phyloP scores from a whole-genome alignment of 1,140 invertebrate genomes.

The Apis florea region DNA sequence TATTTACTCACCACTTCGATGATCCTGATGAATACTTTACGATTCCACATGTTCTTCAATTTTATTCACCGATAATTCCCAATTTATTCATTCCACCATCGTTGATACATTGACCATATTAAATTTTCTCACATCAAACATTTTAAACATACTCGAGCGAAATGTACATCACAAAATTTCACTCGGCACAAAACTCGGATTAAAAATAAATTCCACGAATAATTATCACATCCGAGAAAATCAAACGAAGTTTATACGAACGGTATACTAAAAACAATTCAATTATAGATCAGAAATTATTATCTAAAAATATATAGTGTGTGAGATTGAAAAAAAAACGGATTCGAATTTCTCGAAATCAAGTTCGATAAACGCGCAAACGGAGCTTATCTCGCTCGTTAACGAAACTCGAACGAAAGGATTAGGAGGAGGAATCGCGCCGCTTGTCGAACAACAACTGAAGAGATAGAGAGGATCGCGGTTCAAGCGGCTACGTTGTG shows the following conservation, averaged over 20 bases:
- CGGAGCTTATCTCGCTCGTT: not conserved
- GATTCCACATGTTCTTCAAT: constrained; percentile 76
- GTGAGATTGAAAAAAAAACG: not conserved
- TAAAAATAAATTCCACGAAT: too few species aligned
- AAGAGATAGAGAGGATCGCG: constrained; percentile 68
- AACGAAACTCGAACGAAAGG: not conserved
- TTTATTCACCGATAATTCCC: not conserved
- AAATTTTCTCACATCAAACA: not conserved
- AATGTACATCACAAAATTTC: not conserved
- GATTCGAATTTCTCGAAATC: too few species aligned
- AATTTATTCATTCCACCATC: not conserved
- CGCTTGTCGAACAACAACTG: constrained; percentile 73
- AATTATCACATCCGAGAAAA: not conserved
- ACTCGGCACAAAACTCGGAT: not conserved
- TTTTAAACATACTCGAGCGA: not conserved
- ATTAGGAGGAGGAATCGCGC: constrained; percentile 56
- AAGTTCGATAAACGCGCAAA: not conserved
- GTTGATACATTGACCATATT: too few species aligned
- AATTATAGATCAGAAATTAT: not conserved
- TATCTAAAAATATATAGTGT: not conserved
- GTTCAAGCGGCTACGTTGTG: constrained; percentile 64
- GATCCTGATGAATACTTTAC: constrained; percentile 80
- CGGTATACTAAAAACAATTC: not conserved
- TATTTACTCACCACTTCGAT: constrained; percentile 80
- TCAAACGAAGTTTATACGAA: not conserved